These are phyloP conservation scores for Aurelia aurita complex sp. Pacific DNA, from an alignment of 30 jellyfish, hydroid and myxozoan species.

Conservation along the genomic window DNA sequence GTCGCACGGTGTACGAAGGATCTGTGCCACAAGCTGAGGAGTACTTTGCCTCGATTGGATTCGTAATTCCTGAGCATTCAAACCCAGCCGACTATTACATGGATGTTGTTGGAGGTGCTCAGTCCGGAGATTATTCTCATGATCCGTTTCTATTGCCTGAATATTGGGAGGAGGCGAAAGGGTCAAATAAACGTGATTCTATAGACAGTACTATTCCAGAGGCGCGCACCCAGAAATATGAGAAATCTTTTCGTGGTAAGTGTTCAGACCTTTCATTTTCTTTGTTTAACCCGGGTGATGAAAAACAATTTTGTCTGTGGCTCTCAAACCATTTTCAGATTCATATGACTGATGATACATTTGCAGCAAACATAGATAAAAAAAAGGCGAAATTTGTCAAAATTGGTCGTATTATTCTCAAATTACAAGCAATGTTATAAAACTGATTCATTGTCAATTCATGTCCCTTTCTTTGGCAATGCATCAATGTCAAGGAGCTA, in stretches of 20 bases:
- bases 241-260: slow-evolving; percentile 25
- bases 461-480: too few species aligned
- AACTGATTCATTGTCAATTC: too few species aligned
- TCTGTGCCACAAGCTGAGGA: slow-evolving; percentile 26
- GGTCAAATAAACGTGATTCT: neutral
- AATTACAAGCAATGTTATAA: too few species aligned
- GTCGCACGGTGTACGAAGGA: slow-evolving; percentile 66
- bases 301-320: too few species aligned
- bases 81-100: slow-evolving; percentile 71
- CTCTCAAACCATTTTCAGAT: too few species aligned
- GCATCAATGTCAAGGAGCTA: too few species aligned
- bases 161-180: slow-evolving; percentile 43
- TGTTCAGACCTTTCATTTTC: too few species aligned
- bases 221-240: slow-evolving; percentile 7
- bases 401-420: too few species aligned
- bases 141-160: slow-evolving; percentile 43
- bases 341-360: too few species aligned
- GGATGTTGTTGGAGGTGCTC: slow-evolving; percentile 72
- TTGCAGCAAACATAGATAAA: too few species aligned
- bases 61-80: slow-evolving; percentile 34
- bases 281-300: too few species aligned
- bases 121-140: slow-evolving; percentile 39
- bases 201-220: neutral
- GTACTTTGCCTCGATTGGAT: slow-evolving; percentile 45
- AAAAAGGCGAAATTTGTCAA: too few species aligned